These are phyloP conservation scores for Sakesphorus luctuosus DNA, from an alignment of 2,113 vertebrate species.

Conservation along the genomic window DNA sequence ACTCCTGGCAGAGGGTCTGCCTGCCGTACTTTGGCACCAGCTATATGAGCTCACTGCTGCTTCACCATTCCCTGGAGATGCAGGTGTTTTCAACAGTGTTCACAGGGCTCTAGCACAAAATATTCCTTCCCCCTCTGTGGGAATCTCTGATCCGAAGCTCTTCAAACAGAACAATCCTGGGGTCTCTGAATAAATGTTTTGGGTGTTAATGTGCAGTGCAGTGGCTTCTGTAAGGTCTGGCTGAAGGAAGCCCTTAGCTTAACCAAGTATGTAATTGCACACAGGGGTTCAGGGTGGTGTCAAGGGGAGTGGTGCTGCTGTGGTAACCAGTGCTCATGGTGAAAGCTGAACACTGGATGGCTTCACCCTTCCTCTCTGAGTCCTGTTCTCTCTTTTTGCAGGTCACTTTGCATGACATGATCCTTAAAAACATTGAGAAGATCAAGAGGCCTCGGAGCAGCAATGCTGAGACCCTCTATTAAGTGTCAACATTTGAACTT, in stretches of 20 bases:
- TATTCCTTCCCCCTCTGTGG: neutral
- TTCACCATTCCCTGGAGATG: neutral
- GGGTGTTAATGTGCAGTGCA: fast-evolving
- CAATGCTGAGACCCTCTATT: constrained; percentile 98
- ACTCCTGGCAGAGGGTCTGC: neutral
- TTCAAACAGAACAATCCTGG: neutral
- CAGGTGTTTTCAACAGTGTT: neutral
- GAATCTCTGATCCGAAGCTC: neutral
- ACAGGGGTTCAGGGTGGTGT: neutral
- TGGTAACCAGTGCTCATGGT: neutral
- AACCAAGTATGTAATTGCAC: neutral
- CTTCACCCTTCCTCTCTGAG: neutral
- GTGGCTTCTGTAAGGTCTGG: neutral
- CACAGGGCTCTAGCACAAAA: neutral
- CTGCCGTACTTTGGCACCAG: fast-evolving
- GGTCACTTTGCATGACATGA: constrained; percentile 99
- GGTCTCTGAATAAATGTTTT: neutral
- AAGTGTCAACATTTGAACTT: constrained; percentile 78
- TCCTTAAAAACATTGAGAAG: constrained; percentile 99
- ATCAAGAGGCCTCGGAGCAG: constrained; percentile 99
- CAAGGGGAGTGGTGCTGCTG: neutral
- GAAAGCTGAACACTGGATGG: neutral
- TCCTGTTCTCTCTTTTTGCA: constrained; percentile 42
- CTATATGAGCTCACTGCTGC: fast-evolving
- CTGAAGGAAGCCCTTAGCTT: neutral